Evolutionary conservation across 2,113 vertebrate genomes (phyloP).

Genomic region (Psammodynastes pulverulentus): DNA sequence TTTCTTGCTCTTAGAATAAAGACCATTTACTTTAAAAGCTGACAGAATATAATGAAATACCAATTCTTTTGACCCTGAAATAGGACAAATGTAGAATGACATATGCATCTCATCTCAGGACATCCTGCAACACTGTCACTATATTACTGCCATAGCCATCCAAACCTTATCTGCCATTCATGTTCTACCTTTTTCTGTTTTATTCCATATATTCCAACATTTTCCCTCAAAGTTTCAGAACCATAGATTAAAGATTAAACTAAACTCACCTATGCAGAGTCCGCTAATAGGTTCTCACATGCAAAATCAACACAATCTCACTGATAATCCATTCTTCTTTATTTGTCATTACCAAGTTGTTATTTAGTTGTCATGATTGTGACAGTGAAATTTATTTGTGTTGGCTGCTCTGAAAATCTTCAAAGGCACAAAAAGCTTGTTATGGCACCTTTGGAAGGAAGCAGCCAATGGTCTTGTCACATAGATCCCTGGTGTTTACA

Average conservation of each 20-base stretch:
- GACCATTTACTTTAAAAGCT: neutral
- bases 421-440: neutral
- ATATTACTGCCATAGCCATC: neutral
- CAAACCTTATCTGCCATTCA: neutral
- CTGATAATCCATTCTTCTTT: neutral
- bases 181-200: neutral
- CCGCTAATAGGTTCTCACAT: neutral
- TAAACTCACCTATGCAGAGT: neutral
- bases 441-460: neutral
- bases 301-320: neutral
- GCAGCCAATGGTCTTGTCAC: neutral
- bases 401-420: neutral
- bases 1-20: neutral
- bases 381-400: neutral
- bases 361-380: neutral
- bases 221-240: neutral
- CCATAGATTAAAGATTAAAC: neutral
- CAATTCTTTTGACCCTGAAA: neutral
- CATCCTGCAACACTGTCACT: neutral
- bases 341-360: neutral
- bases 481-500: neutral
- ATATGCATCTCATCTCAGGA: neutral
- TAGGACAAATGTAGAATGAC: neutral
- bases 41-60: neutral
- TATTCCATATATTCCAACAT: neutral